Evolutionary conservation across 1,140 invertebrate species (phyloP).

Genomic region (Drosophila ananassae): DNA sequence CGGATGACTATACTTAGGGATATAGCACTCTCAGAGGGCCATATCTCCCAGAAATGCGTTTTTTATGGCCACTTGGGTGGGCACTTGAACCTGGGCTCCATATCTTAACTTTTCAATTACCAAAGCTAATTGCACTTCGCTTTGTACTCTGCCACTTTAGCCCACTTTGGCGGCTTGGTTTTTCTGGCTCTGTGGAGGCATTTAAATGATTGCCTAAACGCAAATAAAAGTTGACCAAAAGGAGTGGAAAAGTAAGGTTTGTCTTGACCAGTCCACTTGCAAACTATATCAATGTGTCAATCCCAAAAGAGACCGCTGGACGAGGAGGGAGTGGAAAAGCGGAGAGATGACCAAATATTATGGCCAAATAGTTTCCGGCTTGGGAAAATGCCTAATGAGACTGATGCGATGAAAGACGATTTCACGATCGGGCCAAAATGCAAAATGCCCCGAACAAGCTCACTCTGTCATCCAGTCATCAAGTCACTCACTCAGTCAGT

Average conservation of each 20-base stretch:
- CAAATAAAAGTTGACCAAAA: slow-evolving; percentile 49
- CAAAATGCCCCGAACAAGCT: slow-evolving; percentile 34
- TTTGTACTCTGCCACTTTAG: not conserved
- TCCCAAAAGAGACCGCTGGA: slow-evolving; percentile 27
- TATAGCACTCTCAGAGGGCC: too few relatives aligned
- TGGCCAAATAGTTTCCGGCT: slow-evolving; percentile 81
- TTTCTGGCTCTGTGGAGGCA: slow-evolving; percentile 39
- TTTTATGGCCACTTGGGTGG: slow-evolving; percentile 11
- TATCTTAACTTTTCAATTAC: slow-evolving; percentile 43
- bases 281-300: slow-evolving; percentile 78
- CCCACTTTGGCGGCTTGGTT: slow-evolving; percentile 14
- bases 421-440: slow-evolving; percentile 56
- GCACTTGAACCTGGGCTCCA: slow-evolving; percentile 10
- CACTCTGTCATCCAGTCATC: slow-evolving; percentile 31
- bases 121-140: slow-evolving; percentile 51
- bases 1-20: too few relatives aligned
- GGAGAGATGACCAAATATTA: slow-evolving; percentile 76
- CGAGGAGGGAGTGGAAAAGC: slow-evolving; percentile 33
- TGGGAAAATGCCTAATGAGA: slow-evolving; percentile 71
- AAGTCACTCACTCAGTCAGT: slow-evolving; percentile 23
- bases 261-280: slow-evolving; percentile 40
- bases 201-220: slow-evolving; percentile 70
- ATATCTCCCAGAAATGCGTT: not conserved
- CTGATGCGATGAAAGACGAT: slow-evolving; percentile 53
- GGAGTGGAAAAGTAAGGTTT: slow-evolving; percentile 35